A percentile compares a stretch with the other conserved stretches of the same genome.
Conservation (phyloP, 2,888 invertebrate species). For the Vesta saturnalis region DNA sequence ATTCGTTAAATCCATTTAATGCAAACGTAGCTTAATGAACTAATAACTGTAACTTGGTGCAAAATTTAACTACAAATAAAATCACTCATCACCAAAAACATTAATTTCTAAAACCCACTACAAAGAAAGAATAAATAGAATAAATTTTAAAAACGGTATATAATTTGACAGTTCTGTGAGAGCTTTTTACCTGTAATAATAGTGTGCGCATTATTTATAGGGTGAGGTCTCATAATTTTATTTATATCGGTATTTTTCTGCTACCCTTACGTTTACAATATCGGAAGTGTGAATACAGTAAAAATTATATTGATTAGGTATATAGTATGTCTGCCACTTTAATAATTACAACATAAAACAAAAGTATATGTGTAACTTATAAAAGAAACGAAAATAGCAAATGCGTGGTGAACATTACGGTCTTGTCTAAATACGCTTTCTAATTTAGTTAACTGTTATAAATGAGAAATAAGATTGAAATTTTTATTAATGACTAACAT, state of each 20-base stretch:
- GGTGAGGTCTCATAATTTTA: slow-evolving; percentile 52
- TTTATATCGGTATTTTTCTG: slow-evolving; percentile 49
- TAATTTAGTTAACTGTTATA: slow-evolving; percentile 46
- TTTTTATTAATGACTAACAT: slow-evolving; percentile 56
- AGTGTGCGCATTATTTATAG: slow-evolving; percentile 52
- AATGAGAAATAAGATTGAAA: slow-evolving; percentile 54
- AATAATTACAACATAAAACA: slow-evolving; percentile 27
- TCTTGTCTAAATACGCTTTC: slow-evolving; percentile 35
- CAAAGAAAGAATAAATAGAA: too few species aligned
- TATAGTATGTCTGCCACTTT: slow-evolving; percentile 8
- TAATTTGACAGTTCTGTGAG: slow-evolving; percentile 28
- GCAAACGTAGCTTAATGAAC: too few species aligned
- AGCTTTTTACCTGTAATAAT: slow-evolving; percentile 52
- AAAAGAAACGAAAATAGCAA: slow-evolving; percentile 16
- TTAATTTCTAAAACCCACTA: too few species aligned
- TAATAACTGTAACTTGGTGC: too few species aligned
- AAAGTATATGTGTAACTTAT: slow-evolving; percentile 12
- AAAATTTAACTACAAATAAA: too few species aligned
- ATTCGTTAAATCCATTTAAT: too few species aligned
- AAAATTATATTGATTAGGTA: too few species aligned
- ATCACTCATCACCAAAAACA: too few species aligned
- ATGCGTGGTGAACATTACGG: slow-evolving; percentile 19
- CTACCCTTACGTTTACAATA: slow-evolving; percentile 39
- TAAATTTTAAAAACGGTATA: slow-evolving; percentile 21
- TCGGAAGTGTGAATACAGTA: slow-evolving; percentile 31